Base-by-base conservation (phyloP, 2,797 vertebrate species). In the Gallinago stenura region DNA sequence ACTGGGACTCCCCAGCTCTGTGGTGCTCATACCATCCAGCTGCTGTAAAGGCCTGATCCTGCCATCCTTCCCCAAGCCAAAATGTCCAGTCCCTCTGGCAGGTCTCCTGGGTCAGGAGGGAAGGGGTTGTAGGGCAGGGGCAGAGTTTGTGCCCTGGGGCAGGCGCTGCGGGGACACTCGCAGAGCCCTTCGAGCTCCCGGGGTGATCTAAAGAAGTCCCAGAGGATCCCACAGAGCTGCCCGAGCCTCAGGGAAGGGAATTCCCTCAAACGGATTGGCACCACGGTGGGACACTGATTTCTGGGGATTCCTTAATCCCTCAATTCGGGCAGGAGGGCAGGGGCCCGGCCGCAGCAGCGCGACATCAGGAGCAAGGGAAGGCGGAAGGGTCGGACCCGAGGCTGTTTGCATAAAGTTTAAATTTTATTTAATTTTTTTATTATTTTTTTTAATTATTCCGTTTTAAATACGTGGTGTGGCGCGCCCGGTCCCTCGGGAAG, bases 391-490 rank as follows among this genome's bases (percentile, higher is more conserved):
- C 9, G 11, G 66, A 93, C 35, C 33, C 10, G 11, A 87, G 39
- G 41, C 71, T 15, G 18, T 79, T 95, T 92, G 95, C 89, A 9
- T 96, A 96, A 96, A 98, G 84, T 71, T 91, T 53, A 53, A 53
- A 53, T 53, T 53, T 53, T 53, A 46, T 46, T 46, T 21, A 12
- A 12, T 46, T 46, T 53, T 53, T 96, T 95, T 93, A 37, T 37
- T 37, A 37, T 88, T 70, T 73, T 53, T 53, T 97, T 95, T 94
- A 96, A 98, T 93, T 90, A 82, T 75, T 94, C 53, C 7, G 5
- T 96, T 97, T 96, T 96, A 98, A 97, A 98, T 97, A 97, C 61
- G 97, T 97, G 94, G 77, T 96, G 96, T 97, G 96, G 97, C 76
- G 91, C 95, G 94, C 96, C 95, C 97, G 80, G 95, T 96, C 94